These are phyloP conservation scores for Nematopogon swammerdamellus DNA, from an alignment of 2,888 invertebrate species.

Conservation along the genomic window DNA sequence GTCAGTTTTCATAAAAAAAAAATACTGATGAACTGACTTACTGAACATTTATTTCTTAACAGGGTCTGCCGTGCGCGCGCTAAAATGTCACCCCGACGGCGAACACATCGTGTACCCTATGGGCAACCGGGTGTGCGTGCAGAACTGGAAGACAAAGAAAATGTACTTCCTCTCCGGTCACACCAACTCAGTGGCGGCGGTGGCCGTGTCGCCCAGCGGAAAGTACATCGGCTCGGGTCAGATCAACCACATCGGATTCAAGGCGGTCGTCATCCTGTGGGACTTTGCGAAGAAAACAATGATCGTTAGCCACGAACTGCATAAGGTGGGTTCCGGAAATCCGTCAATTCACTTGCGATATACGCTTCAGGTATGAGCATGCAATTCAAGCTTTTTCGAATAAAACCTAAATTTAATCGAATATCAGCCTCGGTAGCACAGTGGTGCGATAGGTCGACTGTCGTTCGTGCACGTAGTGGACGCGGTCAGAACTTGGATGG, in stretches of 20 bases:
- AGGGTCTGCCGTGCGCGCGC: constrained; percentile 50
- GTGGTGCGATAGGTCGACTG: no score
- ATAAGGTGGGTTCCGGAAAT: constrained; percentile 70
- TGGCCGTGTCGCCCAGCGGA: constrained; percentile 74
- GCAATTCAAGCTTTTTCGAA: no score
- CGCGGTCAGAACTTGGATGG: no score
- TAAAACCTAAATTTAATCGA: no score
- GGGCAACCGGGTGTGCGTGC: constrained; percentile 75
- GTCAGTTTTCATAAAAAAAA: no score
- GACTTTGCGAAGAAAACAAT: constrained; percentile 65
- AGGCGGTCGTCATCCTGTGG: constrained; percentile 85
- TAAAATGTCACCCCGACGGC: constrained; percentile 70
- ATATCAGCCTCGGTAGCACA: no score
- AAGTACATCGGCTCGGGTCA: constrained; percentile 87
- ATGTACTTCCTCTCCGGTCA: constrained; percentile 79
- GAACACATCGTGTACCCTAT: constrained; percentile 71
- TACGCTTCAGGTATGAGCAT: no score
- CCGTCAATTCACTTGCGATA: no score
- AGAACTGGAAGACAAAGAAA: constrained; percentile 63
- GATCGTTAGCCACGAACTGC: constrained; percentile 72
- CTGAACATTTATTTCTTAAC: background rate
- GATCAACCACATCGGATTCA: constrained; percentile 87
- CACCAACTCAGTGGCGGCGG: constrained; percentile 72
- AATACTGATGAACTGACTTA: no score
- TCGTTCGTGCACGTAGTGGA: no score